phyloP scores from a whole-genome alignment of 2,797 vertebrate genomes.

The Luscinia megarhynchos region DNA sequence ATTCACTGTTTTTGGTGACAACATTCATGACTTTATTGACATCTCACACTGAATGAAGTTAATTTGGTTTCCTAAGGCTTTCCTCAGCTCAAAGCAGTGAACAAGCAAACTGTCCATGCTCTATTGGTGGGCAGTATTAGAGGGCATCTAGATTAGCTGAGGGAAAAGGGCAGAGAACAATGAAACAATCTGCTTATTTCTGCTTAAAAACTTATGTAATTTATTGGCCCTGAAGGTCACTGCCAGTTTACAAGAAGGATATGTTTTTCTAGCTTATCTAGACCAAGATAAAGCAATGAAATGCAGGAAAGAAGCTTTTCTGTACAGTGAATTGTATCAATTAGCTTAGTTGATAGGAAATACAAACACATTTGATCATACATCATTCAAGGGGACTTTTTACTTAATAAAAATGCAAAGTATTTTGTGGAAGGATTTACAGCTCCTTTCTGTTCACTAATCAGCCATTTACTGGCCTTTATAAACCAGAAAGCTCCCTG shows the following conservation, averaged over 20 bases:
- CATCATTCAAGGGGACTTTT: slow-evolving; percentile 32
- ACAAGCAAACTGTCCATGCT: background rate
- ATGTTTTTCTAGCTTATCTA: background rate
- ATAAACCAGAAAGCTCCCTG: slow-evolving; percentile 35
- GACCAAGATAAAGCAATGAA: slow-evolving; percentile 2
- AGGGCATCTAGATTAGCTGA: background rate
- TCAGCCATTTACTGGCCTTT: slow-evolving; percentile 49
- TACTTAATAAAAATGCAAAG: slow-evolving; percentile 57
- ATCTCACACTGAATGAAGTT: background rate
- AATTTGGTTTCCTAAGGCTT: background rate
- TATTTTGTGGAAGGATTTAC: slow-evolving; percentile 50
- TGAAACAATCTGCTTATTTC: background rate
- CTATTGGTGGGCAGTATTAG: background rate
- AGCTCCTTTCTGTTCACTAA: slow-evolving; percentile 48
- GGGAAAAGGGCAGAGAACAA: slow-evolving; percentile 4
- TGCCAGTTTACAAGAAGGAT: background rate
- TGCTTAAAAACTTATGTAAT: background rate
- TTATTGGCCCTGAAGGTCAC: slow-evolving; percentile 4
- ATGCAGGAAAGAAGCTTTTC: background rate
- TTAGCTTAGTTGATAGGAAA: slow-evolving; percentile 40
- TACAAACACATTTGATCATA: slow-evolving; percentile 27
- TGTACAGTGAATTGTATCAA: background rate
- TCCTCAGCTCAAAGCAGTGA: background rate
- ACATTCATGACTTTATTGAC: background rate
- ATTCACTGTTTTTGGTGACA: background rate